A percentile compares a stretch with the other conserved stretches of the same genome.
Conservation (phyloP, 2,888 invertebrate genomes). For the Augochlorella aurata region DNA sequence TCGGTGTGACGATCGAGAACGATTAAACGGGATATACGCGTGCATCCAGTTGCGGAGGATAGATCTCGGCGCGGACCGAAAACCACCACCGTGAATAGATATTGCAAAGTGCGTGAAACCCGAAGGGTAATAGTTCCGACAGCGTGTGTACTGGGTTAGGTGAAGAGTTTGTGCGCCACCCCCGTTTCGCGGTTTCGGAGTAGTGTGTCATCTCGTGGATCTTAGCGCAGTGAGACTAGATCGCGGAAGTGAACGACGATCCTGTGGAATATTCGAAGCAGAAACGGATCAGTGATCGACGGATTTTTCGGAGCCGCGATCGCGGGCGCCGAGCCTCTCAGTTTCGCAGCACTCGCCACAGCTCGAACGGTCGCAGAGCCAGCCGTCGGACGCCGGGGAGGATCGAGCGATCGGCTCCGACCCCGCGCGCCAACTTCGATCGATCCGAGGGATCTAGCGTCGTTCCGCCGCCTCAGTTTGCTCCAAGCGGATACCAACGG, state of each 20-base stretch:
- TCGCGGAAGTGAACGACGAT: conserved; percentile 26
- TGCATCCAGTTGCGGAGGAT: conserved; percentile 5
- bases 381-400: conserved; percentile 47
- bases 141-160: conserved; percentile 47
- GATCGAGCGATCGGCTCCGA: conserved; percentile 37
- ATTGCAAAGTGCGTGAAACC: conserved; percentile 17
- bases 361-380: background rate
- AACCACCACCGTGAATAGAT: conserved; percentile 22
- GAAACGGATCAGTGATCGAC: background rate
- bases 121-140: background rate
- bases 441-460: conserved; percentile 14
- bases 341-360: background rate
- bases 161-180: conserved; percentile 6
- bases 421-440: conserved; percentile 17
- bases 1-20: conserved; percentile 15
- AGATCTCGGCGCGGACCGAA: conserved; percentile 24
- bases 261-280: conserved; percentile 17
- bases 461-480: background rate
- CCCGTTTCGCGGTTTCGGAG: conserved; percentile 12
- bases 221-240: conserved; percentile 30
- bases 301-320: background rate
- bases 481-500: conserved; percentile 46
- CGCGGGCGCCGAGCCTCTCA: background rate
- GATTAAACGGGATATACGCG: background rate
- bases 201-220: background rate